Evolutionary conservation across 2,888 invertebrate genomes (phyloP), one percentile per base, ranked within the genome.

Genomic region (Acrobasis suavella): DNA sequence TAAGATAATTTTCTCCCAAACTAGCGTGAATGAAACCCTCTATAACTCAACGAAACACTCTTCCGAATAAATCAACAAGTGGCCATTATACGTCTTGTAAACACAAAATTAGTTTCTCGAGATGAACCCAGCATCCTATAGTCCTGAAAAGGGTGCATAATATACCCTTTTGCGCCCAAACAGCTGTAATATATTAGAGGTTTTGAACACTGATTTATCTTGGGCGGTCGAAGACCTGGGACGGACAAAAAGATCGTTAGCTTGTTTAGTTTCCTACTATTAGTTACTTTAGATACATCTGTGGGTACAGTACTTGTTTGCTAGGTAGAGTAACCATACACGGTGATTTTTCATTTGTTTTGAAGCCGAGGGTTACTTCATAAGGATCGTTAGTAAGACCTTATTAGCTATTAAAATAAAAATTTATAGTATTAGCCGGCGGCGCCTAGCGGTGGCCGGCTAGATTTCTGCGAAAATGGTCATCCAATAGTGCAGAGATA

Each of bases 181-280:
- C 39, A 60, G 60, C 60, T 52, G 51, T 60, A 15, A 52, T 51
- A 50, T 52, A 60, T 60, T 38, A 60, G 42, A 46, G 42, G 60
- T 42, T 50, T 60, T 51, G 51, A 60, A 51, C 50, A 60, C 50
- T 50, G 38, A 60, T 60, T 50, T 60, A 60, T 60, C 59, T 59
- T 49, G 58, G n/a, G 32, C 32, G 49, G n/a, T 59, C 22, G 37
- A 59, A 50, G 56, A 42, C 17, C 16, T 14, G n/a, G 12, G 7
- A 5, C 14, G 46, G 14, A 14, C 46, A 46, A 46, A 46, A 46
- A 46, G 46, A 46, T 46, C 46, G n/a, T 46, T 46, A 46, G 46
- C n/a, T 14, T 10, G 14, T n/a, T 5, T 46, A 14, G n/a, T 14
- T 1, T n/a, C 14, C 46, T n/a, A 14, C 5, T 10, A 12, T 42